Base-by-base conservation (phyloP, 2,888 invertebrate species). In the Acanthosoma haemorrhoidale region DNA sequence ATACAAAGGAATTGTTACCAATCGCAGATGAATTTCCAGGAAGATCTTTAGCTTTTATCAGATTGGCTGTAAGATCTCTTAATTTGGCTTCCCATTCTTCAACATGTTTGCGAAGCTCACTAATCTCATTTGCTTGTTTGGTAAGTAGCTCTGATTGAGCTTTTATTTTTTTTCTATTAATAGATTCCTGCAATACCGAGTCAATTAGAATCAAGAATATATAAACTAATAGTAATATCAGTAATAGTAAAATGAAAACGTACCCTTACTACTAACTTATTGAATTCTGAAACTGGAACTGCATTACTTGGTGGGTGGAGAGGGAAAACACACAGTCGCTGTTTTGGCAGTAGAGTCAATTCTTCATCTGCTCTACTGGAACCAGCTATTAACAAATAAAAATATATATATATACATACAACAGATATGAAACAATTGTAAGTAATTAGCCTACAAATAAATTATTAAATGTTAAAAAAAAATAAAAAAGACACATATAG, bases 71-170 rank as follows among this genome's bases (percentile, higher is more conserved):
- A 4, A 73, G 43, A 51, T 73, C 73, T 25, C 73, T 29, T 32
- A 73, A 39, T 18, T 73, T 73, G 21, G 73, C 73, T 68, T 73
- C 73, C 69, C 72, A 72, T 34, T 73, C 72, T 59, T 72, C 72
- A n/a, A 73, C 61, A 34, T 69, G 69, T 57, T 71, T 71, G n/a
- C 70, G 57, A 69, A 73, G 58, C 31, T 73, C 73, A 6, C 69
- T 57, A 5, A 73, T 73, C 51, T 73, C 73, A 57, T 59, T 67
- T 3, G 34, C 67, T 67, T 73, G 73, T 36, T 72, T 72, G 9
- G 41, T 43, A 34, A 72, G 36, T 8, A 69, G 13, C 18, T 51
- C 51, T 16, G 51, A 16, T 51, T 71, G 72, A 21, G 70, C 66
- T 16, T 69, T 73, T 15, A 73, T 69, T 51, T 71, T 73, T 38